Evolutionary conservation across 2,888 invertebrate genomes (phyloP), one percentile per base, ranked within the genome.

Genomic region (Latrodectus elegans): DNA sequence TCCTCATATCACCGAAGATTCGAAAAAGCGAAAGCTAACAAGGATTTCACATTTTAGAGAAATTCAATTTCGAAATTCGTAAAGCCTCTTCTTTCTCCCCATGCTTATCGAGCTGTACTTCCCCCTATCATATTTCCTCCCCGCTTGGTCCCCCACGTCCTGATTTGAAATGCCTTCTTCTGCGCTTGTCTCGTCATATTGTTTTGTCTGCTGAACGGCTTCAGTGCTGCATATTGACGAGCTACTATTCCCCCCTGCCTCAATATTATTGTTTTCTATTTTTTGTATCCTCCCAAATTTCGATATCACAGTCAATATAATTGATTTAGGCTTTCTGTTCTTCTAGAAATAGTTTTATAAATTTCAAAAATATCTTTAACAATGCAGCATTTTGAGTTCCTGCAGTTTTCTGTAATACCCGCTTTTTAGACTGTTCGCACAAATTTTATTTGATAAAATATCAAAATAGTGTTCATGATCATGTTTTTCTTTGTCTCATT

Each of bases 11-110:
- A 11, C 12, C 15, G 11, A 11, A 14, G 11, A 11, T 14, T 14
- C 11, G 55, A 55, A 15, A 55, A 55, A 55, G 55, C 11, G 55
- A 11, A 11, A 11, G 11, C 55, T 82, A 82, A 82, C 82, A 82
- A 82, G 82, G 70, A 75, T 75, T 82, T 82, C 74, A 75, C 82
- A 82, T 82, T 82, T 67, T 82, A 67, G 26, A 65, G 73, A 82
- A 82, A 82, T 82, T 82, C 74, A 82, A 82, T 82, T 82, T 68
- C 68, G 68, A 67, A 82, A 53, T 82, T 55, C 55, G 55, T 14
- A 55, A 55, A 55, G 55, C 15, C 12, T 15, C 15, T 15, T 55
- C 15, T 15, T 15, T 8, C 55, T 55, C 55, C 55, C 55, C 15
- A 11, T 14, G 15, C 55, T 15, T 15, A 11, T 55, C 55, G 55